Evolutionary conservation across 1,140 invertebrate species (phyloP).

Genomic region (Eubasilissa regina): DNA sequence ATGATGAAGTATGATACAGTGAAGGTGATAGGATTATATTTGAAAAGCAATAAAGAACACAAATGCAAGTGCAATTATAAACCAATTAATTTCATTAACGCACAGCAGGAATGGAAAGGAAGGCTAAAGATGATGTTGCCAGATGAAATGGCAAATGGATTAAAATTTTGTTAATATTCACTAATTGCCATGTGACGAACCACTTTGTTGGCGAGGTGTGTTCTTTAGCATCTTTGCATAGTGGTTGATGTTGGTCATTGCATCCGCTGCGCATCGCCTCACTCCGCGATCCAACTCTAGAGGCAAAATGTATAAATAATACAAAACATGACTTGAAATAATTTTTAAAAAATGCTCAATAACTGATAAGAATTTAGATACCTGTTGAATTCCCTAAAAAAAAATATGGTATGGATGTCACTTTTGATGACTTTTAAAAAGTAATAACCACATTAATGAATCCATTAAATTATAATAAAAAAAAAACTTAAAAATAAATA

Average conservation of each 20-base stretch:
- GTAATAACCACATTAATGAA: too few relatives aligned
- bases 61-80: too few relatives aligned
- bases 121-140: not conserved
- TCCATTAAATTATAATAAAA: too few relatives aligned
- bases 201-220: slow-evolving; percentile 45
- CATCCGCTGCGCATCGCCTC: slow-evolving; percentile 54
- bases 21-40: too few relatives aligned
- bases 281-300: slow-evolving; percentile 32
- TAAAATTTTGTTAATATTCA: not conserved
- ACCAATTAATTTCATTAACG: not conserved
- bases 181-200: slow-evolving; percentile 45
- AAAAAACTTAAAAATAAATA: too few relatives aligned
- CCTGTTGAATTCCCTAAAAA: too few relatives aligned
- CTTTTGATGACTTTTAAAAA: too few relatives aligned
- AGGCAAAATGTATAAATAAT: slow-evolving; percentile 16
- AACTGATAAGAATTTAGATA: too few relatives aligned
- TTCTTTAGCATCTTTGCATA: slow-evolving; percentile 59
- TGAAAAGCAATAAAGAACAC: too few relatives aligned
- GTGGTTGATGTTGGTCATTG: slow-evolving; percentile 56
- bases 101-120: not conserved
- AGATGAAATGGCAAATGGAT: slow-evolving; percentile 8
- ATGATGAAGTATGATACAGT: too few relatives aligned
- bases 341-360: too few relatives aligned
- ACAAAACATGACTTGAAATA: slow-evolving; percentile 5
- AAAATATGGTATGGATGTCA: too few relatives aligned